A percentile compares a stretch with the other conserved stretches of the same genome.
These are phyloP conservation scores for Macrophya alboannulata DNA, from an alignment of 2,888 invertebrate species.

Conservation along the genomic window DNA sequence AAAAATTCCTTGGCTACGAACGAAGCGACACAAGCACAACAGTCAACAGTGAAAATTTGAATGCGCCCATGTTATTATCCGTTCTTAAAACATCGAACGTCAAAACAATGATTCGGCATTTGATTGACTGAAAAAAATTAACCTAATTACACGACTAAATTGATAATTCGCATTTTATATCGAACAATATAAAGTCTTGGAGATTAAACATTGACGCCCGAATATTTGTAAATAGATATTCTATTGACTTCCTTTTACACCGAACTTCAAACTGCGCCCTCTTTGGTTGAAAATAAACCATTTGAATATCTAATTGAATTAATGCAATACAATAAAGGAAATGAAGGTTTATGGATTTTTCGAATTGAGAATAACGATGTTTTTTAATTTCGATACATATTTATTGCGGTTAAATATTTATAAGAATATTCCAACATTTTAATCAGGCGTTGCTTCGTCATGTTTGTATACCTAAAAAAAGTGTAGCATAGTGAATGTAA, in stretches of 20 bases:
- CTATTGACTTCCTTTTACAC: constrained; percentile 20
- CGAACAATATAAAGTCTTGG: background rate
- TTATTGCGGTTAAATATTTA: background rate
- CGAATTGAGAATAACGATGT: background rate
- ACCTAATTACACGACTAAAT: background rate
- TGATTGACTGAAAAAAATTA: background rate
- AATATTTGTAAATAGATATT: background rate
- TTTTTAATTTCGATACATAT: background rate
- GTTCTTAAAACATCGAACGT: constrained; percentile 68
- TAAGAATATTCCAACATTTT: background rate
- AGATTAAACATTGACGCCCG: background rate
- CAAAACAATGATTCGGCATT: constrained; percentile 11
- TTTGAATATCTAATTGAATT: background rate
- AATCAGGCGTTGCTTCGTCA: background rate
- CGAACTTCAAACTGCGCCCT: constrained; percentile 13
- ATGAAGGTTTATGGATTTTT: background rate
- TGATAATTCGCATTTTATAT: background rate
- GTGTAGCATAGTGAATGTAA: background rate
- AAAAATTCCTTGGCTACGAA: constrained; percentile 40
- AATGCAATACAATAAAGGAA: background rate
- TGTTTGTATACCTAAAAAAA: background rate
- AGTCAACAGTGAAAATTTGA: constrained; percentile 76
- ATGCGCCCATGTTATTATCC: constrained; percentile 68
- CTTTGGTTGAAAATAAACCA: background rate
- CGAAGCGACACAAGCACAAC: constrained; percentile 69